Percentiles rank a stretch among this genome's conserved stretches.
Conservation (phyloP, 2,113 vertebrate species). For the Amphilophus citrinellus region DNA sequence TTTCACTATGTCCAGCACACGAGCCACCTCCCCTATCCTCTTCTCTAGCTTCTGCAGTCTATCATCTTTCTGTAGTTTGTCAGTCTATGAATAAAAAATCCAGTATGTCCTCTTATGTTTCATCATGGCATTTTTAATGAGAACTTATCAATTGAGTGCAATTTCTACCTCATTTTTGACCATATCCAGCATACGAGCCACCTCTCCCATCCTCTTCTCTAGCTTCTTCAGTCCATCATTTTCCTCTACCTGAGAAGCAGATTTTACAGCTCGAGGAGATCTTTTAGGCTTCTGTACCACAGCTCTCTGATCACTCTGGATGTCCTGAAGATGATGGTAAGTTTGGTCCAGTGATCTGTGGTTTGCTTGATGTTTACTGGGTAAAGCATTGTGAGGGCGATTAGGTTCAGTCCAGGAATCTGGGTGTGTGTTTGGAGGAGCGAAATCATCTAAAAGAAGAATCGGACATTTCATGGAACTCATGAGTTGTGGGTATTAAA, state of each 20-base stretch:
- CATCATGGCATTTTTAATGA: too few relatives aligned
- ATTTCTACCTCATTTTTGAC: slow-evolving; percentile 84
- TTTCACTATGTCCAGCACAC: slow-evolving; percentile 81
- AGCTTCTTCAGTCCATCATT: slow-evolving; percentile 72
- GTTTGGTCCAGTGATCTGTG: slow-evolving; percentile 26
- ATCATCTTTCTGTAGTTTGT: slow-evolving; percentile 51
- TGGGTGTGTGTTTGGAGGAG: slow-evolving; percentile 1
- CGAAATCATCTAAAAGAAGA: slow-evolving; percentile 52
- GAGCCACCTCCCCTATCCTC: slow-evolving; percentile 73
- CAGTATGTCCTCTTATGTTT: too few relatives aligned
- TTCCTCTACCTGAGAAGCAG: slow-evolving; percentile 29
- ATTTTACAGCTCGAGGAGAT: slow-evolving; percentile 36
- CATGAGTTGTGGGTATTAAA: too few relatives aligned
- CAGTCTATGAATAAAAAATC: too few relatives aligned
- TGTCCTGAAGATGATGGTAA: slow-evolving; percentile 37
- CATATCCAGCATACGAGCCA: slow-evolving; percentile 79
- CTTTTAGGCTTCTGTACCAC: slow-evolving; percentile 51
- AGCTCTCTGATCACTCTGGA: too few relatives aligned
- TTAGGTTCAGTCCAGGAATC: slow-evolving; percentile 4
- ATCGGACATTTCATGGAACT: too few relatives aligned
- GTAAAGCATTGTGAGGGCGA: not conserved
- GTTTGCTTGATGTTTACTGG: slow-evolving; percentile 54
- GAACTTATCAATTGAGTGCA: not conserved
- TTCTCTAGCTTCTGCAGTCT: slow-evolving; percentile 74
- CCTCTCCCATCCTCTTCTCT: slow-evolving; percentile 73